phyloP scores from a whole-genome alignment of 2,888 invertebrate genomes.

The Apotomis turbidana region DNA sequence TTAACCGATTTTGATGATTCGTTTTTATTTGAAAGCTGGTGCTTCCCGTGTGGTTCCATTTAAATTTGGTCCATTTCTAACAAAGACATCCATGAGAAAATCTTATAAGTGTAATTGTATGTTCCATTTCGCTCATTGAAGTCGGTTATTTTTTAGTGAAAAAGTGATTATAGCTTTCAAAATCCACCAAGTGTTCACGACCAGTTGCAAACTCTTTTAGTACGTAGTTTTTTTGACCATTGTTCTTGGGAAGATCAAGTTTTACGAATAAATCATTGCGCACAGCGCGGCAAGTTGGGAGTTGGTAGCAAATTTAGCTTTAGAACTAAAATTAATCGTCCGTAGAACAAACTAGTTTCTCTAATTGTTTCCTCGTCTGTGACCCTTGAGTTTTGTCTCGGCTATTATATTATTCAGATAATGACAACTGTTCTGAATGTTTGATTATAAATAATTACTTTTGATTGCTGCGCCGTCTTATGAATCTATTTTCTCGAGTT shows the following conservation, averaged over 20 bases:
- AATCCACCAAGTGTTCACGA: neutral
- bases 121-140: too few relatives aligned
- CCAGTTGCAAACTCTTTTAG: neutral
- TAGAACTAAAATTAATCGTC: conserved; percentile 75
- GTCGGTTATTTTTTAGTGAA: too few relatives aligned
- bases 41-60: too few relatives aligned
- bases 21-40: too few relatives aligned
- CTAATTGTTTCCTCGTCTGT: conserved; percentile 73
- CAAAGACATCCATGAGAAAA: too few relatives aligned
- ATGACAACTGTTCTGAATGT: conserved; percentile 60
- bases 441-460: conserved; percentile 32
- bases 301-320: conserved; percentile 61
- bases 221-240: conserved; percentile 19
- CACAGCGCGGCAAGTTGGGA: conserved; percentile 57
- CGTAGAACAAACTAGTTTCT: conserved; percentile 69
- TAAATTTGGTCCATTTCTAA: too few relatives aligned
- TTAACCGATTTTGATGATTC: too few relatives aligned
- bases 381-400: conserved; percentile 67
- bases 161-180: too few relatives aligned
- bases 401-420: conserved; percentile 60
- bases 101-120: too few relatives aligned
- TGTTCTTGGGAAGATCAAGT: conserved; percentile 48
- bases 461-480: conserved; percentile 9
- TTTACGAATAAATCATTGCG: conserved; percentile 55
- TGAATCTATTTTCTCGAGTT: neutral